Conservation (phyloP, 2,797 vertebrate species). For the Tadarida brasiliensis region DNA sequence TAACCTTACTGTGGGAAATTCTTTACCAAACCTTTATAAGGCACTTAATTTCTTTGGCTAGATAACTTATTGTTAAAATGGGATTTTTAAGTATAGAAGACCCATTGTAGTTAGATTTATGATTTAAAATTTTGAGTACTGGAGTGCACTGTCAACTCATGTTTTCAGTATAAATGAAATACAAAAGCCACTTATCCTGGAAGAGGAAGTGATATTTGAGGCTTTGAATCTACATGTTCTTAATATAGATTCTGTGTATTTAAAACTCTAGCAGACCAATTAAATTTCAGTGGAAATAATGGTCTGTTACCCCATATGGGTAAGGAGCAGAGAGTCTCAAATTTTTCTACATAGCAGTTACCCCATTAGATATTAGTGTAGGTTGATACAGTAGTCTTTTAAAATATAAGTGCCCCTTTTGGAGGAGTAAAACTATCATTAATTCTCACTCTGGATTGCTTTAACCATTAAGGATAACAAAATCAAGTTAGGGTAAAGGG, state of each 20-base stretch:
- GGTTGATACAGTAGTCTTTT: constrained; percentile 27
- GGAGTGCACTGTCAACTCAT: not conserved
- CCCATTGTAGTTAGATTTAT: not conserved
- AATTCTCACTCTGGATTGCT: constrained; percentile 2
- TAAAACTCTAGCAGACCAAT: not conserved
- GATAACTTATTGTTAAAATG: constrained; percentile 17
- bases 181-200: not conserved
- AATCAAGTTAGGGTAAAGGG: not conserved
- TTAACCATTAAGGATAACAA: not conserved
- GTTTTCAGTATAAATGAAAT: constrained; percentile 4
- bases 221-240: not conserved
- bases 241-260: constrained; percentile 1
- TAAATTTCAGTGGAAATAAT: constrained; percentile 24
- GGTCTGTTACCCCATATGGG: not conserved
- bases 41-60: not conserved
- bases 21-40: constrained; percentile 3
- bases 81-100: constrained; percentile 12
- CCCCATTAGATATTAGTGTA: not conserved
- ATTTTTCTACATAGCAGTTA: not conserved
- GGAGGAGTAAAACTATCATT: not conserved
- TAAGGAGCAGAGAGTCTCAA: not conserved
- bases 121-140: constrained; percentile 15
- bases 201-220: constrained; percentile 1
- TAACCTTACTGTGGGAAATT: not conserved
- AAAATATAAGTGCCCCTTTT: not conserved